A percentile compares a stretch with the other conserved stretches of the same genome.
These are phyloP conservation scores for Lampropteryx suffumata DNA, from an alignment of 2,888 invertebrate species.

Conservation along the genomic window DNA sequence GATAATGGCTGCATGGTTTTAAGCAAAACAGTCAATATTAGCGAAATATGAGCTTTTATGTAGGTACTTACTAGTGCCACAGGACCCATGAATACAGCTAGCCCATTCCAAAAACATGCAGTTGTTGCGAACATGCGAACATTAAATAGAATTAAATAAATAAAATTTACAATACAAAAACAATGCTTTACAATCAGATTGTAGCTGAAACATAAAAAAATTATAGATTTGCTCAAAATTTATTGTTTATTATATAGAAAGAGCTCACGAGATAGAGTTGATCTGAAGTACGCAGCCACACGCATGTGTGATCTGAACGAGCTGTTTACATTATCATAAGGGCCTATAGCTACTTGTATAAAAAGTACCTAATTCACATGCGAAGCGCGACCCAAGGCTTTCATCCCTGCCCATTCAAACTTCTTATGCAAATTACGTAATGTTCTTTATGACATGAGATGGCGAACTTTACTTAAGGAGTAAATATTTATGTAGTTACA, in stretches of 20 bases:
- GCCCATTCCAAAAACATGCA: background rate
- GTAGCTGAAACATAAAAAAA: too few relatives aligned
- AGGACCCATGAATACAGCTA: slow-evolving; percentile 3
- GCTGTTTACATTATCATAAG: slow-evolving; percentile 16
- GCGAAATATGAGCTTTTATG: slow-evolving; percentile 34
- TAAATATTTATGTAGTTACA: slow-evolving; percentile 68
- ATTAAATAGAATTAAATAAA: too few relatives aligned
- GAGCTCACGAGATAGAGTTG: too few relatives aligned
- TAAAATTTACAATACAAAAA: too few relatives aligned
- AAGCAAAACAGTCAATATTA: slow-evolving; percentile 61
- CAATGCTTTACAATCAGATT: too few relatives aligned
- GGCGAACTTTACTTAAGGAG: slow-evolving; percentile 76
- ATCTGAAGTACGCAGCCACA: too few relatives aligned
- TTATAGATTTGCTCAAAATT: too few relatives aligned
- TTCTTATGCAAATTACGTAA: slow-evolving; percentile 81
- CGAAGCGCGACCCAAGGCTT: slow-evolving; percentile 72
- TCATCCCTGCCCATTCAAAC: slow-evolving; percentile 77
- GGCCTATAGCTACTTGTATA: slow-evolving; percentile 58
- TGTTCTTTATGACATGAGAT: slow-evolving; percentile 78
- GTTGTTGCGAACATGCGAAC: too few relatives aligned
- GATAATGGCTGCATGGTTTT: slow-evolving; percentile 43
- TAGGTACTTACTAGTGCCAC: background rate
- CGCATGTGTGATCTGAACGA: slow-evolving; percentile 2
- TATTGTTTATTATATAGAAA: too few relatives aligned
- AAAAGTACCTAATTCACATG: slow-evolving; percentile 73